phyloP scores from a whole-genome alignment of 2,113 vertebrate species.

The Muscicapa adusta region DNA sequence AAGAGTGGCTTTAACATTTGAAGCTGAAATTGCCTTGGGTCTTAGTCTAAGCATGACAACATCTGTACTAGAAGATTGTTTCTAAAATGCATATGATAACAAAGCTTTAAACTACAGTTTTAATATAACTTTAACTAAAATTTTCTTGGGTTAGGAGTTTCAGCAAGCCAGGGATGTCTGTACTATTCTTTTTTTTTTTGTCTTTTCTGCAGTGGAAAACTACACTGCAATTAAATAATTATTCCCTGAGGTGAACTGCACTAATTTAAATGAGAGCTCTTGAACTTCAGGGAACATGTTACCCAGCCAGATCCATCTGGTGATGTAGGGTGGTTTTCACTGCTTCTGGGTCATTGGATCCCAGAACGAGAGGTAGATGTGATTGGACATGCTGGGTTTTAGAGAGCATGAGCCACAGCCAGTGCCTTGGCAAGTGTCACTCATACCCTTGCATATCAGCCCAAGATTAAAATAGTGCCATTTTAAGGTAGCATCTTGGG shows the following conservation, averaged over 20 bases:
- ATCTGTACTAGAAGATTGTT: background rate
- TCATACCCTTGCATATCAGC: background rate
- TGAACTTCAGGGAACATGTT: background rate
- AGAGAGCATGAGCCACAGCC: background rate
- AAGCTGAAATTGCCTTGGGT: background rate
- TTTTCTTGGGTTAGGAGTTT: background rate
- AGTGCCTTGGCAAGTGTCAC: background rate
- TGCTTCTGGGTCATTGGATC: background rate
- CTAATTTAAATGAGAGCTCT: background rate
- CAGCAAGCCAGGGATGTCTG: background rate
- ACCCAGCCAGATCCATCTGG: background rate
- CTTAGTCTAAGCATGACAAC: background rate
- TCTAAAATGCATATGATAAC: background rate
- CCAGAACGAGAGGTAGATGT: background rate
- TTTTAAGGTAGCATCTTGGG: background rate
- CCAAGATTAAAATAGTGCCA: background rate
- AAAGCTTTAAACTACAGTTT: background rate
- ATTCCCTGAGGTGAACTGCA: background rate
- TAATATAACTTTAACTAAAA: background rate
- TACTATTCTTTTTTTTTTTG: background rate
- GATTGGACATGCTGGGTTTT: background rate
- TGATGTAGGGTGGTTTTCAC: accelerated
- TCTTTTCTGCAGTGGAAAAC: background rate
- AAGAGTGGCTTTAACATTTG: background rate
- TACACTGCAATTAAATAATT: background rate